These are phyloP conservation scores for Ictidomys tridecemlineatus DNA, from an alignment of 2,113 vertebrate species.

Conservation along the genomic window DNA sequence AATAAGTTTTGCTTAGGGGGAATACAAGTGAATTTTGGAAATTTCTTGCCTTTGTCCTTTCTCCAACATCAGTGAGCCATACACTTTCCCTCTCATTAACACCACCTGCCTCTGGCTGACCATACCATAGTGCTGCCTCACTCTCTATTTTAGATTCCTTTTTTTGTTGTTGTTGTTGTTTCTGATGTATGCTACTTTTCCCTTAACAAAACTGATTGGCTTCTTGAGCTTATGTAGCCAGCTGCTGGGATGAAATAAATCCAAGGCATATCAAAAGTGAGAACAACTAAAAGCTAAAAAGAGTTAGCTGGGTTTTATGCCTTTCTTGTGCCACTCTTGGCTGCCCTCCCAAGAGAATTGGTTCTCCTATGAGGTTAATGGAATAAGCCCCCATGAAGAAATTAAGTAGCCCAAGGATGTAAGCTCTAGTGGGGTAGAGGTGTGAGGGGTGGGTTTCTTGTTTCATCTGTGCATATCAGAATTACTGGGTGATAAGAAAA, in stretches of 20 bases:
- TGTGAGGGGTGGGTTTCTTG: neutral
- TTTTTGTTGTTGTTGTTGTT: neutral
- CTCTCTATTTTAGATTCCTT: neutral
- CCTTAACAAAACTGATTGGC: neutral
- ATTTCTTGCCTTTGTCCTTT: neutral
- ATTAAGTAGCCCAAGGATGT: neutral
- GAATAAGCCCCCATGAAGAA: neutral
- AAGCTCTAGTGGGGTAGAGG: neutral
- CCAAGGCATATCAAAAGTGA: constrained; percentile 33
- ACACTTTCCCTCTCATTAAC: neutral
- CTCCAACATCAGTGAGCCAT: neutral
- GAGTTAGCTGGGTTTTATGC: constrained; percentile 27
- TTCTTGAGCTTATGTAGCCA: constrained; percentile 4
- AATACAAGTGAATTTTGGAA: neutral
- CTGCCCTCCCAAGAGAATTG: neutral
- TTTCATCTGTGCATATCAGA: neutral
- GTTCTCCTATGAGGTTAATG: neutral
- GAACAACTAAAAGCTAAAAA: constrained; percentile 22
- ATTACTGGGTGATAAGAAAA: neutral
- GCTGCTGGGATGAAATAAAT: constrained; percentile 55
- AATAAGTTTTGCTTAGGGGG: neutral
- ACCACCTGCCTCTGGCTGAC: neutral
- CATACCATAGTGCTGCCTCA: neutral
- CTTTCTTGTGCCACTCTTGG: constrained; percentile 14
- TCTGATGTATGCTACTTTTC: neutral